Conservation (phyloP, 23 tunicate genomes). For the Diplosoma virens region DNA sequence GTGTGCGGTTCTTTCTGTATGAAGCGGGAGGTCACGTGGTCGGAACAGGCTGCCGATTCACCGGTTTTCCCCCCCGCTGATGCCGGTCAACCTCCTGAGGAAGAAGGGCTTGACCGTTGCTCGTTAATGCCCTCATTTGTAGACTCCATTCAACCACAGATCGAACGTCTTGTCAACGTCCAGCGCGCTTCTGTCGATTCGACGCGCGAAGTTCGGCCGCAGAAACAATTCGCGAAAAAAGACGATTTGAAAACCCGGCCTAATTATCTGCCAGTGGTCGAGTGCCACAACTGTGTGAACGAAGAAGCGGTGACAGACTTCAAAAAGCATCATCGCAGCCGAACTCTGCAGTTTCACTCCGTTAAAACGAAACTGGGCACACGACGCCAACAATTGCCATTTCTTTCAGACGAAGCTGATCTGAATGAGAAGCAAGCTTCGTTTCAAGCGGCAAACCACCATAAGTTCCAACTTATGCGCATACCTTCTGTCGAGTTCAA, state of each 20-base stretch:
- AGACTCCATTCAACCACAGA: conserved; percentile 36
- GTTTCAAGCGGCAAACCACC: conserved; percentile 10
- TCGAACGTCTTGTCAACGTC: conserved; percentile 40
- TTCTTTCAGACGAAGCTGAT: neutral
- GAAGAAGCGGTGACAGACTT: too few relatives aligned
- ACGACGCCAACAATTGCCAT: neutral
- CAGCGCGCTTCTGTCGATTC: too few relatives aligned
- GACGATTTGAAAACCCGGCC: too few relatives aligned
- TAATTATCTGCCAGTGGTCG: too few relatives aligned
- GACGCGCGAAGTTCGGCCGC: neutral
- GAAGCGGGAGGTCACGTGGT: too few relatives aligned
- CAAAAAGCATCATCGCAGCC: too few relatives aligned
- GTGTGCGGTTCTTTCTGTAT: conserved; percentile 20
- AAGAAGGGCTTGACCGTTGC: neutral
- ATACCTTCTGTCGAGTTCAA: conserved; percentile 77
- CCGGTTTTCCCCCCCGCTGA: neutral
- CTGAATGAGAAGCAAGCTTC: too few relatives aligned
- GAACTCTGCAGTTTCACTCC: too few relatives aligned
- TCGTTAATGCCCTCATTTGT: conserved; percentile 44
- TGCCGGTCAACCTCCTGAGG: neutral
- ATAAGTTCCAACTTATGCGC: neutral
- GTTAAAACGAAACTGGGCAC: neutral
- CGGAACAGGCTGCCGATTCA: neutral
- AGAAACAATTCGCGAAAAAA: conserved; percentile 2
- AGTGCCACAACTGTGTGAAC: too few relatives aligned